A percentile compares a stretch with the other conserved stretches of the same genome.
These are phyloP conservation scores for Agrilus mali DNA, from an alignment of 2,888 invertebrate genomes.

Conservation along the genomic window DNA sequence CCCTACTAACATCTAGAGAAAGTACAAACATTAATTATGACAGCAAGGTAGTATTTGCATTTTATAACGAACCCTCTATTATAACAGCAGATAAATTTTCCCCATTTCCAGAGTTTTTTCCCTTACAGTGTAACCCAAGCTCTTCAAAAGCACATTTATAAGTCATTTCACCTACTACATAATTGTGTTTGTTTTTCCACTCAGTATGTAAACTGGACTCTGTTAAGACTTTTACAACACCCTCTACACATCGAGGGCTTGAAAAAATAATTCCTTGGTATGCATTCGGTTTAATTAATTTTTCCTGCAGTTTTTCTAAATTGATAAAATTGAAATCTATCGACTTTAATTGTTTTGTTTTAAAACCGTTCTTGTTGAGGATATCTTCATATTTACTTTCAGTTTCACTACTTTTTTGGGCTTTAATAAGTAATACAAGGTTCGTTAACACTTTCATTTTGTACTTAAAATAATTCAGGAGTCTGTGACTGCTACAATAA, in stretches of 20 bases:
- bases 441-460: constrained; percentile 20
- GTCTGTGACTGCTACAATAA: no score
- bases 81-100: constrained; percentile 38
- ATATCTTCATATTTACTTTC: constrained; percentile 36
- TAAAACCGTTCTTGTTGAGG: constrained; percentile 34
- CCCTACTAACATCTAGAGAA: constrained; percentile 25
- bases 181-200: constrained; percentile 37
- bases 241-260: constrained; percentile 43
- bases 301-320: constrained; percentile 31
- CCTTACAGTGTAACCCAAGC: constrained; percentile 36
- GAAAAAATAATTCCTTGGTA: constrained; percentile 42
- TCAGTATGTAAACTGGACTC: constrained; percentile 13
- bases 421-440: constrained; percentile 26
- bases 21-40: constrained; percentile 3
- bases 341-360: constrained; percentile 37
- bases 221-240: constrained; percentile 32
- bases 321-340: constrained; percentile 40
- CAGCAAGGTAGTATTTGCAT: background rate
- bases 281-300: constrained; percentile 32
- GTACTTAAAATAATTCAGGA: background rate
- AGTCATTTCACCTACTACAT: constrained; percentile 43
- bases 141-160: constrained; percentile 33
- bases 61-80: constrained; percentile 26
- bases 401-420: constrained; percentile 20
- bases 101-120: constrained; percentile 43